Percentiles rank a stretch among this genome's conserved stretches.
Evolutionary conservation across 2,888 invertebrate genomes (phyloP).

Genomic region (Chymomyza caudatula): DNA sequence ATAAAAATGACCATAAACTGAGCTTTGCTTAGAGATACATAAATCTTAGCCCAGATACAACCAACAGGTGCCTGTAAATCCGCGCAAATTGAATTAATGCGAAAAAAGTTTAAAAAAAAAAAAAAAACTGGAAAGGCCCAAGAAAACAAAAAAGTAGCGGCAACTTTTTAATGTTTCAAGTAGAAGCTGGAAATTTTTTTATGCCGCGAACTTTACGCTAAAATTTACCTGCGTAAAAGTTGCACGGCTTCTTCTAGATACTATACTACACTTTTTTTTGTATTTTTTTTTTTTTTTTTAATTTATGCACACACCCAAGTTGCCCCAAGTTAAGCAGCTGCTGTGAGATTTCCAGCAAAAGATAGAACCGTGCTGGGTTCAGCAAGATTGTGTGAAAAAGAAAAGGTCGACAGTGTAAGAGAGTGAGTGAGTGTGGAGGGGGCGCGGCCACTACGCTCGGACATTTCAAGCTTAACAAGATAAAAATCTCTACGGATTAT

Average conservation of each 20-base stretch:
- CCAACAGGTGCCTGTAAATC: conserved; percentile 37
- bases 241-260: background rate
- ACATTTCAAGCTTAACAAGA: conserved; percentile 68
- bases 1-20: background rate
- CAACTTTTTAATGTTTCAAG: conserved; percentile 42
- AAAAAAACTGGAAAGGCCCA: conserved; percentile 50
- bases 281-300: background rate
- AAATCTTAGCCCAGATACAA: background rate
- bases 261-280: no score
- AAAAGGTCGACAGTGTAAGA: background rate
- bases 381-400: conserved; percentile 1
- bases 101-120: conserved; percentile 21
- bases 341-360: conserved; percentile 46
- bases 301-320: background rate
- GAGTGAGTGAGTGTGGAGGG: background rate
- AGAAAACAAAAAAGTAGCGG: conserved; percentile 24
- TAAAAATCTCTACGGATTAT: conserved; percentile 72
- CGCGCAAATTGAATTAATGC: conserved; percentile 64
- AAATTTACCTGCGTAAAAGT: conserved; percentile 8
- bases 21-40: background rate
- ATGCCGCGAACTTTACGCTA: conserved; percentile 1
- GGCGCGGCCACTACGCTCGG: conserved; percentile 32
- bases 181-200: background rate
- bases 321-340: conserved; percentile 24
- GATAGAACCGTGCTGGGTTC: conserved; percentile 32